Evolutionary conservation across 2,888 invertebrate species (phyloP).

Genomic region (Drosophila austrosaltans): DNA sequence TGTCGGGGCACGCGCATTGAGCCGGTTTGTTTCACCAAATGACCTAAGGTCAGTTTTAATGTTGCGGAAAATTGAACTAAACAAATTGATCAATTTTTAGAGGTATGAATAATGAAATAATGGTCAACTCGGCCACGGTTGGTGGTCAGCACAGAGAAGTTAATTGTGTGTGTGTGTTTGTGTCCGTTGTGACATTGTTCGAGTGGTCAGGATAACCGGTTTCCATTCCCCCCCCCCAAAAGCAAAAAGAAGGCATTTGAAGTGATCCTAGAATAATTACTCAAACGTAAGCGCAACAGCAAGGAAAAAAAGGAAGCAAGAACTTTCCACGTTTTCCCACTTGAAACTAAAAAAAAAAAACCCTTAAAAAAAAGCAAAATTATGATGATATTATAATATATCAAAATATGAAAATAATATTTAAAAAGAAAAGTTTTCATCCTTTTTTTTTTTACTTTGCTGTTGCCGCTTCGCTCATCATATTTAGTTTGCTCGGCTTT

Average conservation of each 20-base stretch:
- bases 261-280: conserved; percentile 1
- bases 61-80: conserved; percentile 62
- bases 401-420: conserved; percentile 19
- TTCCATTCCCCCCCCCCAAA: neutral
- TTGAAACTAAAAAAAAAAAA: neutral
- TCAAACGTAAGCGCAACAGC: conserved; percentile 5
- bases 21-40: conserved; percentile 47
- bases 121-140: conserved; percentile 9
- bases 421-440: conserved; percentile 35
- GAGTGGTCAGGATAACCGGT: conserved; percentile 7
- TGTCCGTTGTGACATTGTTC: neutral
- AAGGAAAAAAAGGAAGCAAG: neutral
- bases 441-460: conserved; percentile 33
- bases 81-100: conserved; percentile 57
- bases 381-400: conserved; percentile 1
- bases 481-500: conserved; percentile 28
- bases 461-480: neutral
- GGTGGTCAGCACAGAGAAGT: neutral
- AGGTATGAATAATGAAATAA: conserved; percentile 3
- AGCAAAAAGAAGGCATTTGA: neutral
- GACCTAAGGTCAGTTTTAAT: conserved; percentile 73
- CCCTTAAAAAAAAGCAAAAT: neutral
- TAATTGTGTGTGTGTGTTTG: conserved; percentile 11
- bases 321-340: neutral
- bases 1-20: conserved; percentile 41